Conservation (phyloP, 2,888 invertebrate genomes). For the Caenorhabditis sulstoni region DNA sequence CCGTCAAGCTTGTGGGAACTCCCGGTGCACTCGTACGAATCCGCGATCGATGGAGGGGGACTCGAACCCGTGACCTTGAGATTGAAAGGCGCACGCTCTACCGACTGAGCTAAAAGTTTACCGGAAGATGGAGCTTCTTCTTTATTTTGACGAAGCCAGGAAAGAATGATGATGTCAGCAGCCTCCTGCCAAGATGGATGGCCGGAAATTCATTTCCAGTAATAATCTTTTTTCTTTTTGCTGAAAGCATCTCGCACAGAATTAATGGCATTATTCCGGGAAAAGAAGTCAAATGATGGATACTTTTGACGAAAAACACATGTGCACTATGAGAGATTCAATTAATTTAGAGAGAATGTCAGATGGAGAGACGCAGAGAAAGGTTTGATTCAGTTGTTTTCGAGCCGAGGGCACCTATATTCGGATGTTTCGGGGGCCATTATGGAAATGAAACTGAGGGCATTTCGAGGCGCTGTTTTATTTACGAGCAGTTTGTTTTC, state of each 20-base stretch:
- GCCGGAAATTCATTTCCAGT: constrained; percentile 8
- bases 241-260: constrained; percentile 1
- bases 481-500: constrained; percentile 15
- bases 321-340: constrained; percentile 47
- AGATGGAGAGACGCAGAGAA: constrained; percentile 9
- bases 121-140: background rate
- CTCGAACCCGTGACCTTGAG: constrained; percentile 66
- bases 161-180: constrained; percentile 4
- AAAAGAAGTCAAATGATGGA: constrained; percentile 25
- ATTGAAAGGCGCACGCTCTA: constrained; percentile 75
- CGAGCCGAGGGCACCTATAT: background rate
- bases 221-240: constrained; percentile 6
- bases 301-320: constrained; percentile 43
- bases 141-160: background rate
- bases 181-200: constrained; percentile 3
- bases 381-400: constrained; percentile 20
- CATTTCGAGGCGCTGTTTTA: background rate
- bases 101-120: constrained; percentile 75
- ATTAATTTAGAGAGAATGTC: constrained; percentile 22
- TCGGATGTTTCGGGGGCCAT: constrained; percentile 6
- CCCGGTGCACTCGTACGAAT: background rate
- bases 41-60: constrained; percentile 28
- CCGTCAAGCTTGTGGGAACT: background rate
- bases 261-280: constrained; percentile 36
- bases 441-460: constrained; percentile 35